Conservation (phyloP, 2,113 vertebrate genomes). For the Antennarius striatus region DNA sequence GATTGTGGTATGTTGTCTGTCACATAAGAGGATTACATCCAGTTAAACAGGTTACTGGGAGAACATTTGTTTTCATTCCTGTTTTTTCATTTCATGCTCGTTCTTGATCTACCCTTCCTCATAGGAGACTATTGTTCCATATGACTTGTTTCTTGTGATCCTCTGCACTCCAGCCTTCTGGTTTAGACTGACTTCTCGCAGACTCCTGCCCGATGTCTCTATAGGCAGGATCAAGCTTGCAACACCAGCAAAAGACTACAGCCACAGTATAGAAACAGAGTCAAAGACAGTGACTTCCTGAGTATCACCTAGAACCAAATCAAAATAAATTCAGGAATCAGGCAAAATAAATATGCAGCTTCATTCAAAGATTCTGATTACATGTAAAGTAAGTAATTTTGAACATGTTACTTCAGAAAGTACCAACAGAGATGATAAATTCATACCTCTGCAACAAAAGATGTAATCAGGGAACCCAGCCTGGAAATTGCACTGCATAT, state of each 20-base stretch:
- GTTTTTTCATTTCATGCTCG: too few species aligned
- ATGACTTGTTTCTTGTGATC: not conserved
- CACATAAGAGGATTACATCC: too few species aligned
- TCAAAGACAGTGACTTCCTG: constrained; percentile 39
- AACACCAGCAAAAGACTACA: constrained; percentile 50
- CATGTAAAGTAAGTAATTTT: not conserved
- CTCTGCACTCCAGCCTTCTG: constrained; percentile 1
- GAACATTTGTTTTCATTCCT: too few species aligned
- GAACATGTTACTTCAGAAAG: not conserved
- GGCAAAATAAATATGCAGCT: not conserved
- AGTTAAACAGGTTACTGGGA: too few species aligned
- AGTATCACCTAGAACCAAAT: constrained; percentile 61
- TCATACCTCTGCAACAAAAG: constrained; percentile 90
- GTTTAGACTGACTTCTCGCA: constrained; percentile 39
- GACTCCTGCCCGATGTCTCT: constrained; percentile 52
- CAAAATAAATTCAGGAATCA: constrained; percentile 1
- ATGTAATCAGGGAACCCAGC: constrained; percentile 87
- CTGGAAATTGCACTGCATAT: constrained; percentile 84
- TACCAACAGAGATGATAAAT: not conserved
- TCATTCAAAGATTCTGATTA: not conserved
- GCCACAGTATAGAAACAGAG: constrained; percentile 62
- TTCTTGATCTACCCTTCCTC: not conserved
- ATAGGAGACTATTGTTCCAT: not conserved
- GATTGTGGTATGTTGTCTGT: too few species aligned
- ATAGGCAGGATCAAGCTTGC: constrained; percentile 56